Base-by-base conservation (phyloP, 2,888 invertebrate species). In the Chalcis sispes region DNA sequence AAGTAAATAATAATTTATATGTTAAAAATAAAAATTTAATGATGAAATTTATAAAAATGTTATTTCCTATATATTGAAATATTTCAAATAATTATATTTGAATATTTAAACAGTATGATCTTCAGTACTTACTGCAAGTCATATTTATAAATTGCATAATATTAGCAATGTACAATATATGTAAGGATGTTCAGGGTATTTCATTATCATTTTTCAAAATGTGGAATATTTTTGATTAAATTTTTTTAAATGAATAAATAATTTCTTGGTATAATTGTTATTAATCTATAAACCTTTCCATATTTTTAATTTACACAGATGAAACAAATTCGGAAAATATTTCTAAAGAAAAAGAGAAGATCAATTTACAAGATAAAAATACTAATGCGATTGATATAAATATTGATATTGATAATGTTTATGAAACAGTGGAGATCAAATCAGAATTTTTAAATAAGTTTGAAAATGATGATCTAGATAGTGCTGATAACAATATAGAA, bases 1-100 rank as follows among this genome's bases (percentile, higher is more conserved):
- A 88, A 89, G 89, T 86, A 87, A 85, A 87, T 85, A 86, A 81
- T 79, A 46, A 56, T 66, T 77, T 61, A 8, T 2, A 64, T 73
- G 36, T 40, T 69, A 10, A 36, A 36, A 10, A 36, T 36, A 36
- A 36, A 10, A 7, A 7, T 36, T 36, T 36, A 4, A 36, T 10
- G 5, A 36, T 4, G 36, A 4, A 7, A 10, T 56, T 36, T 36
- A 3, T 36, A 27, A 46, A 46, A 4, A 36, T 36, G 10, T 36
- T 36, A 36, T 36, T 69, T 67, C 10, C 36, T 48, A 67, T 46
- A 32, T 50, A 5, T 58, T 48, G 23, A 54, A 58, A 15, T 29
- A 58, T 58, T 56, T 58, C 20, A 7, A 40, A 27, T 20, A 67
- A 10, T 58, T 58, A 2, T n/a, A 8, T 36, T 66, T 4, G 18